Percentiles rank a stretch among this genome's conserved stretches.
These are phyloP conservation scores for Henricia sp. DNA, from an alignment of 53 echinoderm and acorn worm genomes.

Conservation along the genomic window DNA sequence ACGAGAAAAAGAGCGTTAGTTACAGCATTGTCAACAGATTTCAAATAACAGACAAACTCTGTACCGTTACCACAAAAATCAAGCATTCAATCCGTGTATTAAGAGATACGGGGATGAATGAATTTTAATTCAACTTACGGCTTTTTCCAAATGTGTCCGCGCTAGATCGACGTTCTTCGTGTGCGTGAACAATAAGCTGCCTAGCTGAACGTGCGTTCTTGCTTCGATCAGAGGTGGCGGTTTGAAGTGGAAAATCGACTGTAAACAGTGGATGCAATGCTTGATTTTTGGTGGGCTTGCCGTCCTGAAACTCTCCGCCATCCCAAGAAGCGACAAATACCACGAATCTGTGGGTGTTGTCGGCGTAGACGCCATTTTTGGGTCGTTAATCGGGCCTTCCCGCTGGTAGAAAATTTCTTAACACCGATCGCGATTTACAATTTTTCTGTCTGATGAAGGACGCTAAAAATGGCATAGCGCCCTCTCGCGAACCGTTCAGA, in stretches of 20 bases:
- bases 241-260: conserved; percentile 95
- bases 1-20: conserved; percentile 65
- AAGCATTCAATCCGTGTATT: background rate
- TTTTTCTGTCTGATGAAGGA: conserved; percentile 68
- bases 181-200: conserved; percentile 99
- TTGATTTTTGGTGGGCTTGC: conserved; percentile 99
- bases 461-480: conserved; percentile 63
- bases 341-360: conserved; percentile 89
- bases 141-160: conserved; percentile 98
- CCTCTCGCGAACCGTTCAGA: conserved; percentile 60
- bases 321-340: conserved; percentile 94
- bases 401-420: conserved; percentile 52
- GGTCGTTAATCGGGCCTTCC: conserved; percentile 53
- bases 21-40: background rate
- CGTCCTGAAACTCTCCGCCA: conserved; percentile 99
- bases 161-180: conserved; percentile 99
- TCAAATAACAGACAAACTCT: conserved; percentile 35
- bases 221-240: conserved; percentile 95
- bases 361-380: conserved; percentile 97
- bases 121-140: conserved; percentile 80
- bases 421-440: conserved; percentile 50
- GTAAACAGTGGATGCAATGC: conserved; percentile 99
- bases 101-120: background rate
- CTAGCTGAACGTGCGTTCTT: conserved; percentile 96
- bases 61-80: background rate